Percentiles rank a stretch among this genome's conserved stretches.
phyloP scores from a whole-genome alignment of 2,888 invertebrate genomes.

The Caenorhabditis sp. region DNA sequence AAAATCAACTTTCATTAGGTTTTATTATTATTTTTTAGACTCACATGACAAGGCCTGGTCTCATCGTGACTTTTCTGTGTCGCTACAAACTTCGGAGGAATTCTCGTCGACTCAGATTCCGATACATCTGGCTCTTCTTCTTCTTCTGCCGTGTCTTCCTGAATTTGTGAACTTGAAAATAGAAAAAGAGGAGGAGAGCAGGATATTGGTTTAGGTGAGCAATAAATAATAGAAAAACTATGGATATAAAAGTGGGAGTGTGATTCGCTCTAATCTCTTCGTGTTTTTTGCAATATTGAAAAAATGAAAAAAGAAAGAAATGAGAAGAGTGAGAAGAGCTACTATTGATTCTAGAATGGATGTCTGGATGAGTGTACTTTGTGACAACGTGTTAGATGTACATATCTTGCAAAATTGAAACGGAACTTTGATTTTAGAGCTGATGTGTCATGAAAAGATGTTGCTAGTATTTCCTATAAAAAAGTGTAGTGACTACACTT shows the following conservation, averaged over 20 bases:
- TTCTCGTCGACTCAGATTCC: slow-evolving; percentile 19
- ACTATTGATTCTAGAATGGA: not conserved
- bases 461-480: too few relatives aligned
- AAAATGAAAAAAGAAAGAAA: not conserved
- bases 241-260: not conserved
- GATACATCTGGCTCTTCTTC: slow-evolving; percentile 27
- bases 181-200: not conserved
- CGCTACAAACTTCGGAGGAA: slow-evolving; percentile 31
- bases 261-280: not conserved
- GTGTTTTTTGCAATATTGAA: not conserved
- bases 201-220: not conserved
- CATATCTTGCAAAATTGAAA: not conserved
- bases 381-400: not conserved
- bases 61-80: slow-evolving; percentile 42
- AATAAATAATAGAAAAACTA: not conserved
- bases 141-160: slow-evolving; percentile 38
- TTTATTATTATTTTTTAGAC: not conserved
- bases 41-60: slow-evolving; percentile 29
- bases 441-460: too few relatives aligned
- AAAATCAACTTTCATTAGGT: not conserved
- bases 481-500: too few relatives aligned
- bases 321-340: not conserved
- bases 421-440: too few relatives aligned
- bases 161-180: slow-evolving; percentile 3
- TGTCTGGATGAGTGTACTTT: too few relatives aligned